These are phyloP conservation scores for Colius striatus DNA, from an alignment of 2,113 vertebrate genomes.

Conservation along the genomic window DNA sequence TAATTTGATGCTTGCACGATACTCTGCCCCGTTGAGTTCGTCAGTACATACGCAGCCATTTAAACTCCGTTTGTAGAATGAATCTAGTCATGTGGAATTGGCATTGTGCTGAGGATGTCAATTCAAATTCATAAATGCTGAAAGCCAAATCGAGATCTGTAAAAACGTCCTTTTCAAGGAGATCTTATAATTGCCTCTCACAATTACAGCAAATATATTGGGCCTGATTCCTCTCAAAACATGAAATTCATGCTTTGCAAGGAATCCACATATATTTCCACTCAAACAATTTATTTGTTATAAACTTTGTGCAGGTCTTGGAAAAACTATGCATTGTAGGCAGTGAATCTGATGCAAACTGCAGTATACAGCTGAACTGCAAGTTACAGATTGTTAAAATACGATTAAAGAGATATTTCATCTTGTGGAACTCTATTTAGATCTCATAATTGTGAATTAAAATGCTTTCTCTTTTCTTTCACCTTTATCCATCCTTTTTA, in stretches of 20 bases:
- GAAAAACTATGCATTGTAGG: neutral
- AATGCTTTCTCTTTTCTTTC: neutral
- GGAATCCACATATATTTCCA: neutral
- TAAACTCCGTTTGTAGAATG: slow-evolving; percentile 24
- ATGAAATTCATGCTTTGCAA: neutral
- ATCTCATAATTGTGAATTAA: neutral
- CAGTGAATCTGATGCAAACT: neutral
- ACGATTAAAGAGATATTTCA: slow-evolving; percentile 15
- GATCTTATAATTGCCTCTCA: slow-evolving; percentile 52
- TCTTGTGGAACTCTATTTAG: neutral
- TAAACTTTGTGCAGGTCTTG: neutral
- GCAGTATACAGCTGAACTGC: neutral
- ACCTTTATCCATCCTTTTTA: neutral
- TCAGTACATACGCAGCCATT: neutral
- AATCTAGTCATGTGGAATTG: slow-evolving; percentile 53
- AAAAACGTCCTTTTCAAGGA: slow-evolving; percentile 64
- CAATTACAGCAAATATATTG: slow-evolving; percentile 34
- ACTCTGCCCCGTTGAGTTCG: neutral
- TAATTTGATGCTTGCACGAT: neutral
- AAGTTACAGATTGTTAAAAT: slow-evolving; percentile 36
- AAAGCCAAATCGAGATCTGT: slow-evolving; percentile 59
- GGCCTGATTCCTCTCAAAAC: slow-evolving; percentile 13
- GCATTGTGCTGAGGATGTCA: slow-evolving; percentile 54
- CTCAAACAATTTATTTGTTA: neutral
- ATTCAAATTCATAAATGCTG: slow-evolving; percentile 68